Conservation (phyloP, 37 sponge, comb jelly and placozoan genomes). For the Geodia barretti region DNA sequence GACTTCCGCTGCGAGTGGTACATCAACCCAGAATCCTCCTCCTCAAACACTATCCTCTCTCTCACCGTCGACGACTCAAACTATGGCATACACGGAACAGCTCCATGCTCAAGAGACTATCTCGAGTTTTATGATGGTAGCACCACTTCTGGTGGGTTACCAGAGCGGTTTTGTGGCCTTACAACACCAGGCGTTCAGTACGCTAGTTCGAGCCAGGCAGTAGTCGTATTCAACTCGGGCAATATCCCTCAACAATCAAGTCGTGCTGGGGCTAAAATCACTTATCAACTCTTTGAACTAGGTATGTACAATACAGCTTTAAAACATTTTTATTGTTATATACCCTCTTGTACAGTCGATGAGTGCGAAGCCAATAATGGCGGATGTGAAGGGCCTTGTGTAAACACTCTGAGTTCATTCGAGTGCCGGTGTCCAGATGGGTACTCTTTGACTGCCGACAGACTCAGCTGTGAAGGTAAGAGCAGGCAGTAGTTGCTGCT, state of each 20-base stretch:
- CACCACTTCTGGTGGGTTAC: neutral
- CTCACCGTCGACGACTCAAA: conserved; percentile 7
- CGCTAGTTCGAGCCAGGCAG: neutral
- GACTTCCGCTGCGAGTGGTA: conserved; percentile 50
- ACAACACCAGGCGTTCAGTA: neutral
- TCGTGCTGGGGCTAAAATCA: neutral
- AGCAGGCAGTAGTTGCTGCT: neutral
- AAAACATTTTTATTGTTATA: no score
- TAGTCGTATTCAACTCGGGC: conserved; percentile 1
- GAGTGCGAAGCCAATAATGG: neutral
- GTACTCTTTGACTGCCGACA: neutral
- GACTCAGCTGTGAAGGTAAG: neutral
- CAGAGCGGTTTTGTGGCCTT: conserved; percentile 23
- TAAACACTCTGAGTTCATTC: neutral
- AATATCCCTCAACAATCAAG: neutral
- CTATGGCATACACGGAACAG: conserved; percentile 20
- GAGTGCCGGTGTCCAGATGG: neutral
- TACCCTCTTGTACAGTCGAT: neutral
- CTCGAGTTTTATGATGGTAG: conserved; percentile 22
- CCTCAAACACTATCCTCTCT: neutral
- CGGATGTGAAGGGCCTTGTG: neutral
- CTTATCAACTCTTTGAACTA: neutral
- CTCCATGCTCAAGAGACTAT: conserved; percentile 27
- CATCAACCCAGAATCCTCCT: conserved; percentile 5
- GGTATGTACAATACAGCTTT: no score